These are phyloP conservation scores for Danio aesculapii DNA, from an alignment of 2,797 vertebrate species.

Conservation along the genomic window DNA sequence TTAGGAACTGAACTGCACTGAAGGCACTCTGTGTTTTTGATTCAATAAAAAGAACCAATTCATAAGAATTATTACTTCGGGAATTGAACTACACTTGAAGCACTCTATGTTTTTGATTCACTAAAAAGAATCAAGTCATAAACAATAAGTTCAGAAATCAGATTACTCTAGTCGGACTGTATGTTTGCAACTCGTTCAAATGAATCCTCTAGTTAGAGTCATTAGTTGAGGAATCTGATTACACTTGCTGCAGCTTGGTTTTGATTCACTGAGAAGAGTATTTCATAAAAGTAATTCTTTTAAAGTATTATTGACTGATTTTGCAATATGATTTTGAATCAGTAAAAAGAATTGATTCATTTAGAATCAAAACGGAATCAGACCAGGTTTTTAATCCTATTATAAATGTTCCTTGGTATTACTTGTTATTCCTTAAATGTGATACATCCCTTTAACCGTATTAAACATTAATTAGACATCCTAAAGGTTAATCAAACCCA, in stretches of 20 bases:
- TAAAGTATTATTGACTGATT: too few species aligned
- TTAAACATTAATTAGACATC: slow-evolving; percentile 5
- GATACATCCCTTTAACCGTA: not conserved
- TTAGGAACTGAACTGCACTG: too few species aligned
- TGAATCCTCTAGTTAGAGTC: not conserved
- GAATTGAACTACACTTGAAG: not conserved
- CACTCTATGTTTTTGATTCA: not conserved
- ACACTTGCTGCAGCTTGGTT: too few species aligned
- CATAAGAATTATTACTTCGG: not conserved
- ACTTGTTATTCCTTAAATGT: not conserved
- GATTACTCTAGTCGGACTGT: not conserved
- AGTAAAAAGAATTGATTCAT: too few species aligned
- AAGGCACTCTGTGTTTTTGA: too few species aligned
- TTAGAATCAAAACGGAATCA: not conserved
- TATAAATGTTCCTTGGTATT: not conserved
- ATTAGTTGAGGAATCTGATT: not conserved
- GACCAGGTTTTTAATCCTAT: not conserved
- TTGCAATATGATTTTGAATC: not conserved
- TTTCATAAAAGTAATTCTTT: too few species aligned
- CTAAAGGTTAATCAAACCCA: not conserved
- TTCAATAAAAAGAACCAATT: not conserved
- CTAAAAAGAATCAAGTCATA: not conserved
- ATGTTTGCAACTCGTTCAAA: not conserved
- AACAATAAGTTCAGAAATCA: not conserved
- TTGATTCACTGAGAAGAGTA: not conserved